Percentiles rank a stretch among this genome's conserved stretches.
Conservation (phyloP, 2,113 vertebrate species). For the Gavia stellata region DNA sequence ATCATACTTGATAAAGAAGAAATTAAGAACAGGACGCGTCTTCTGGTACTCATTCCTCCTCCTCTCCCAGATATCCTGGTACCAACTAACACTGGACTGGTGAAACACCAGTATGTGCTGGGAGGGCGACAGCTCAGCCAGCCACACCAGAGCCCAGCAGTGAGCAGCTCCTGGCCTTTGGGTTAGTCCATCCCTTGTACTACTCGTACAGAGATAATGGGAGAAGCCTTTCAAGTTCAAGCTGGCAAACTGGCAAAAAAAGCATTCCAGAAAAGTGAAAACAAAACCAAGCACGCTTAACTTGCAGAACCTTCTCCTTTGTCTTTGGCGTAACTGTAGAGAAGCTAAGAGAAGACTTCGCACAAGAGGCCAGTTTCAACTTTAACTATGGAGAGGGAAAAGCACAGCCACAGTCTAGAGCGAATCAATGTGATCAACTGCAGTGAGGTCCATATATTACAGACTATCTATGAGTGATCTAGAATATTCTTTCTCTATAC, state of each 20-base stretch:
- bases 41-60: not conserved
- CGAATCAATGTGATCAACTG: not conserved
- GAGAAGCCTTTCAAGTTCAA: not conserved
- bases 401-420: not conserved
- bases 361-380: not conserved
- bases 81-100: not conserved
- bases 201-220: not conserved
- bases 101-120: not conserved
- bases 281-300: not conserved
- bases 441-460: not conserved
- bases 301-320: not conserved
- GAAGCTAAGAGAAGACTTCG: not conserved
- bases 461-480: not conserved
- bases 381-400: not conserved
- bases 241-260: not conserved
- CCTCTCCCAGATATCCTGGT: not conserved
- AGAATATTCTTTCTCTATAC: not conserved
- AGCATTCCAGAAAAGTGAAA: not conserved
- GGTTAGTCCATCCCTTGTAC: not conserved
- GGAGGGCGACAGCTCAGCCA: not conserved
- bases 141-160: not conserved
- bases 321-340: not conserved
- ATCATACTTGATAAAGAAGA: not conserved
- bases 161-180: not conserved
- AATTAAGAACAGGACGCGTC: not conserved